These are phyloP conservation scores for Nomada lathburiana DNA, from an alignment of 2,888 invertebrate genomes.

Conservation along the genomic window DNA sequence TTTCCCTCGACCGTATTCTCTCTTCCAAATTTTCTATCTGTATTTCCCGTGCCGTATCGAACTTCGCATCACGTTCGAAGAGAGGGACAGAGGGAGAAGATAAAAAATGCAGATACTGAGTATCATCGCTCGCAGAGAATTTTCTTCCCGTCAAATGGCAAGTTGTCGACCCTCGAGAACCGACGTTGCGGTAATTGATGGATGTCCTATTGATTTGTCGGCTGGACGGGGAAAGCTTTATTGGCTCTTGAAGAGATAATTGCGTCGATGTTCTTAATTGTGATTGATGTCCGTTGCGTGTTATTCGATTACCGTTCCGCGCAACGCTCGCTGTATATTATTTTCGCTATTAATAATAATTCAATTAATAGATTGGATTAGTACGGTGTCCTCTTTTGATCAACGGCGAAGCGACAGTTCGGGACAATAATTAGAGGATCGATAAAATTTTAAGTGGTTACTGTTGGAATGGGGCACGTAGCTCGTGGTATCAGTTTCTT, in stretches of 20 bases:
- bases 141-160: neutral
- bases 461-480: too few species aligned
- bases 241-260: constrained; percentile 12
- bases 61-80: too few species aligned
- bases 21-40: neutral
- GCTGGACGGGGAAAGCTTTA: constrained; percentile 2
- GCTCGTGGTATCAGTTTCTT: too few species aligned
- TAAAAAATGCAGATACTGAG: too few species aligned
- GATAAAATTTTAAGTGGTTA: too few species aligned
- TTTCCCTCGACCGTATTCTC: neutral
- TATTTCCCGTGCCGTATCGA: neutral
- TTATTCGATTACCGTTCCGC: constrained; percentile 18
- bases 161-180: neutral
- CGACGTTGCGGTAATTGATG: constrained; percentile 25
- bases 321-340: neutral
- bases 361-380: too few species aligned
- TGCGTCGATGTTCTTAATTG: constrained; percentile 28
- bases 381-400: too few species aligned
- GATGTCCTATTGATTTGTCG: constrained; percentile 25
- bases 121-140: neutral
- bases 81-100: neutral
- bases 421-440: too few species aligned
- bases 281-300: constrained; percentile 7
- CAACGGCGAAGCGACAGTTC: too few species aligned
- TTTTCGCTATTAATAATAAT: too few species aligned